Conservation (phyloP, 2,888 invertebrate species). For the Ophion ellenae region DNA sequence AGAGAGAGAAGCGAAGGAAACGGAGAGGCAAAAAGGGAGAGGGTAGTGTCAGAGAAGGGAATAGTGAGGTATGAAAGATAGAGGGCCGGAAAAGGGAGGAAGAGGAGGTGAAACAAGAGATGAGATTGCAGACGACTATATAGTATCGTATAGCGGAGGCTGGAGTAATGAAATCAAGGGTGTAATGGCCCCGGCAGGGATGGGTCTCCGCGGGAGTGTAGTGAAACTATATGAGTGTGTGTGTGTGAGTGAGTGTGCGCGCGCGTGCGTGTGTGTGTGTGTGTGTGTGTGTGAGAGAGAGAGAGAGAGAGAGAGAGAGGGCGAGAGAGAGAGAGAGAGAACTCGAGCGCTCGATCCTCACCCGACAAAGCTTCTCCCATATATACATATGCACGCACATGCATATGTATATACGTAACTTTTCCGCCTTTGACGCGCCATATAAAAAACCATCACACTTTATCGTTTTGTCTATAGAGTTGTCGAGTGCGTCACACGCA, state of each 20-base stretch:
- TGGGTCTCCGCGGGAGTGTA: conserved; percentile 43
- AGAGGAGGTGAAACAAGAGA: conserved; percentile 64
- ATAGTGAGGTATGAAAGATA: conserved; percentile 25
- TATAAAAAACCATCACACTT: conserved; percentile 77
- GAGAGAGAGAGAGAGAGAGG: too few relatives aligned
- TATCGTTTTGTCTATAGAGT: conserved; percentile 74
- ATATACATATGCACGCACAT: conserved; percentile 1
- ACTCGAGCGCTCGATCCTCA: conserved; percentile 18
- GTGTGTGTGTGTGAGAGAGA: too few relatives aligned
- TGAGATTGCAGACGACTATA: conserved; percentile 78
- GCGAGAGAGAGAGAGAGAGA: too few relatives aligned
- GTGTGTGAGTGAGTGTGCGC: too few relatives aligned
- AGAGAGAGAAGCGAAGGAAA: conserved; percentile 29
- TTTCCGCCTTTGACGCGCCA: conserved; percentile 78
- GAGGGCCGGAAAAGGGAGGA: conserved; percentile 26
- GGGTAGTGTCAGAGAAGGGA: conserved; percentile 16
- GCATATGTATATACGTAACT: conserved; percentile 46
- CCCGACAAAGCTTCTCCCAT: conserved; percentile 45
- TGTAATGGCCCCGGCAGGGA: conserved; percentile 82
- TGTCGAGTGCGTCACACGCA: conserved; percentile 64
- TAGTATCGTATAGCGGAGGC: conserved; percentile 71
- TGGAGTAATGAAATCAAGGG: conserved; percentile 82
- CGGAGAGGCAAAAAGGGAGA: conserved; percentile 38
- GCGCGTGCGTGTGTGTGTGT: too few relatives aligned
- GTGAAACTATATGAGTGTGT: conserved; percentile 13